Base-by-base conservation (phyloP, 2,888 invertebrate genomes). In the Morpho deidamia region DNA sequence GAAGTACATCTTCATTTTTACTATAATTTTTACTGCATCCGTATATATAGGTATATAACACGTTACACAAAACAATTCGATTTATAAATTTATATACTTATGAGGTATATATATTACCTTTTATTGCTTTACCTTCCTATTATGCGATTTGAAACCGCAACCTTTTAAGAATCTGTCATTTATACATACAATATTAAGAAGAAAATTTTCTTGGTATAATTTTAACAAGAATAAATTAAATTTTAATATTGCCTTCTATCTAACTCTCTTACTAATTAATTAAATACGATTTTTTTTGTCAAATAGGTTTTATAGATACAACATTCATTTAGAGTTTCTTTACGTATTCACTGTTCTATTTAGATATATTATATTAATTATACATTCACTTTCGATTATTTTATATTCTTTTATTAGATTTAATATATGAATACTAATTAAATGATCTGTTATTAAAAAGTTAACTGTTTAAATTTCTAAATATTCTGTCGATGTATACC, bases 191-290 rank as follows among this genome's bases (percentile, higher is more conserved):
- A 53, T 38, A 48, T 35, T 40, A 53, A 46, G 40, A 49, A 42
- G 54, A 56, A 56, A 48, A 56, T 44, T 33, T 54, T 51, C 43
- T 48, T 54, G 14, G 47, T 49, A 55, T 55, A 59, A 44, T 59
- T 55, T 55, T 44, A 55, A 57, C 44, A 59, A 59, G 56, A 59
- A 59, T 59, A 59, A 59, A 59, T 57, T 42, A 57, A 57, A 53
- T 59, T 23, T 57, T 10, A 50, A 55, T 55, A 55, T 55, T 59
- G 47, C 54, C 42, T 53, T 43, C 52, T 57, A 56, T 52, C 56
- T 59, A 57, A 50, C 32, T 56, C 35, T 53, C 57, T 55, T 55
- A 55, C n/a, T n/a, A n/a, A n/a, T 44, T 39, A 48, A 23, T 59
- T 9, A 11, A 56, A 50, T 42, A 54, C 45, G 49, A 54, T 56